Conservation (phyloP, 1,140 invertebrate species). For the Eupeodes corollae region DNA sequence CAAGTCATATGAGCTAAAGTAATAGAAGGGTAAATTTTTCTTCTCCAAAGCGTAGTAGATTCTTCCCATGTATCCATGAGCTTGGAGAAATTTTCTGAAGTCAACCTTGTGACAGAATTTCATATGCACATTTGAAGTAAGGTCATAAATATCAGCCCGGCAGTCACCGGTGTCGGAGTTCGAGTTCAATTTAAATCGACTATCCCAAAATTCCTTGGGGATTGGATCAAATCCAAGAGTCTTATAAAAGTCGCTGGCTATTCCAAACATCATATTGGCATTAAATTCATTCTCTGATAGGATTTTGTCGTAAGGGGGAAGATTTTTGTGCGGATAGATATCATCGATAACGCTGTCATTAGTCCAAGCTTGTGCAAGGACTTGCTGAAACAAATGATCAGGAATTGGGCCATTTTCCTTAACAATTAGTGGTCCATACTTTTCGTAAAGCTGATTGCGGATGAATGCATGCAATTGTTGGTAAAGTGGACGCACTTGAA, state of each 20-base stretch:
- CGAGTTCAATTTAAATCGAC: background rate
- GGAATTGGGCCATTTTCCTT: constrained; percentile 11
- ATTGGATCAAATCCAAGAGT: constrained; percentile 1
- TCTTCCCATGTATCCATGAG: constrained; percentile 1
- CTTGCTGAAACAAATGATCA: constrained; percentile 30
- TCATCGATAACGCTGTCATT: background rate
- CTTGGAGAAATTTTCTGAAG: constrained; percentile 1
- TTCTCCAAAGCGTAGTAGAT: constrained; percentile 1
- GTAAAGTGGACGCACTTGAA: constrained; percentile 43
- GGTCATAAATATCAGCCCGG: background rate
- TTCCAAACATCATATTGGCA: background rate
- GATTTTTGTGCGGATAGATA: background rate
- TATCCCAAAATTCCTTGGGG: background rate
- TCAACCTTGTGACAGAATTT: background rate
- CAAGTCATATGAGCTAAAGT: constrained; percentile 1
- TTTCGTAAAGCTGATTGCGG: constrained; percentile 37
- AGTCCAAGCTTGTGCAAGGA: constrained; percentile 66
- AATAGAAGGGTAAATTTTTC: background rate
- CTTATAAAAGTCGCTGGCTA: background rate
- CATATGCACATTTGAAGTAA: background rate
- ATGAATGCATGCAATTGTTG: constrained; percentile 48
- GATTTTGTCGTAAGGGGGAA: background rate
- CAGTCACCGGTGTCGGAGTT: background rate
- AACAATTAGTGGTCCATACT: constrained; percentile 23
- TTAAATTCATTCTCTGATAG: background rate